Evolutionary conservation across 2,113 vertebrate genomes (phyloP), one percentile per base, ranked within the genome.

Genomic region (Xenopus laevis): DNA sequence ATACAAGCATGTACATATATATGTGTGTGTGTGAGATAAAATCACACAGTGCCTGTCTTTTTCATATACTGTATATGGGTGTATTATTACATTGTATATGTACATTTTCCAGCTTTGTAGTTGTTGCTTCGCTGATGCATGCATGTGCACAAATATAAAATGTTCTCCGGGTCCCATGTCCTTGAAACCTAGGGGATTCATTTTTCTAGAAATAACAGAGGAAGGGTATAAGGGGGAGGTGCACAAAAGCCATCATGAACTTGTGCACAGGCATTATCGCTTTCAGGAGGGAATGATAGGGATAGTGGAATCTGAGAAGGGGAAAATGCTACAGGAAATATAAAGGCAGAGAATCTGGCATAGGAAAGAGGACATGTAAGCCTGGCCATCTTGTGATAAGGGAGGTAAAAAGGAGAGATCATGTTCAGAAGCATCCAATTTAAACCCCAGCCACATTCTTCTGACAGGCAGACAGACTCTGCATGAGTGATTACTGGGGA

Each of bases 141-240:
- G 60, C 70, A 16, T 15, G 10, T 46, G 18, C 15, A 53, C 68
- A 62, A 23, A 69, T 64, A 57, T 18, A 45, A 76, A 69, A 30
- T 7, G 59, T 17, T 53, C 9, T 55, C 23, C 50, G 44, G 67
- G 74, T 67, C 74, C 44, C 67, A 69, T 77, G 74, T 77, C 74
- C 74, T 77, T 77, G 74, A 77, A 77, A 77, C 74, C 74, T 70
- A 59, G 61, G 15, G 40, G 62, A 64, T 77, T 68, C 66, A 70
- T 68, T 50, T 63, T 59, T 40, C 66, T 53, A 67, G 66, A 58
- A 77, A 73, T 66, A 66, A 64, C 61, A 60, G 74, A 70, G 66
- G 66, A 77, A 75, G 58, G 67, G 46, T 76, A 77, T 15, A 27
- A 70, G 67, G 74, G 71, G 74, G 74, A 77, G 74, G 74, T 77